Conservation (phyloP, 2,113 vertebrate genomes). For the Chinchilla lanigera region DNA sequence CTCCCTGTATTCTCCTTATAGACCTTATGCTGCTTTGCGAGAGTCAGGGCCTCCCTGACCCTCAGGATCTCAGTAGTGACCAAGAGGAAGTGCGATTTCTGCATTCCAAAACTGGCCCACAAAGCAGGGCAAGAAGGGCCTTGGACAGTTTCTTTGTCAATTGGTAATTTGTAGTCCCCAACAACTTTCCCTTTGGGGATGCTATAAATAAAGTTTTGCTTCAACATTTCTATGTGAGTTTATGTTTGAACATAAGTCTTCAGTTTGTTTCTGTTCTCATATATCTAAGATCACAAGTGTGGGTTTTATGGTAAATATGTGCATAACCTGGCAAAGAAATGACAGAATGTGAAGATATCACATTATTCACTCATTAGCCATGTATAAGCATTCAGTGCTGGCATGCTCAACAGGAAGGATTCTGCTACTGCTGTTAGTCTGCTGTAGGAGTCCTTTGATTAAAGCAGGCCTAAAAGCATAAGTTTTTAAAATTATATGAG, state of each 20-base stretch:
- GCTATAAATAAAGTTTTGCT: neutral
- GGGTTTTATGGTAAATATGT: neutral
- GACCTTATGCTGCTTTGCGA: too few species aligned
- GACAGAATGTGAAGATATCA: neutral
- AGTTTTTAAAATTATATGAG: neutral
- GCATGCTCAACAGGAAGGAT: too few species aligned
- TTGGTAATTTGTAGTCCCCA: too few species aligned
- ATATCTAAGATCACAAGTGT: neutral
- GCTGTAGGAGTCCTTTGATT: neutral
- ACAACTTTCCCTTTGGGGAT: neutral
- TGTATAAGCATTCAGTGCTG: neutral
- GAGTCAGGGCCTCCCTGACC: too few species aligned
- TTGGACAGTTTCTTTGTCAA: too few species aligned
- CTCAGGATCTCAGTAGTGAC: too few species aligned
- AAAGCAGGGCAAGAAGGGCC: too few species aligned
- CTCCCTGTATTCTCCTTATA: too few species aligned
- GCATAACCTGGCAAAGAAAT: neutral
- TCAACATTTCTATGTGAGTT: neutral
- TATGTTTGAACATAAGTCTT: neutral
- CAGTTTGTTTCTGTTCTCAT: neutral
- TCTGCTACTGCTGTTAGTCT: neutral
- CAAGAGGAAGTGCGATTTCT: too few species aligned
- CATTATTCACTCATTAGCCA: neutral
- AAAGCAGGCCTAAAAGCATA: neutral
- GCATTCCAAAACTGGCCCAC: too few species aligned